Percentiles rank a stretch among this genome's conserved stretches.
Conservation (phyloP, 2,888 invertebrate genomes). For the Diadromus collaris region DNA sequence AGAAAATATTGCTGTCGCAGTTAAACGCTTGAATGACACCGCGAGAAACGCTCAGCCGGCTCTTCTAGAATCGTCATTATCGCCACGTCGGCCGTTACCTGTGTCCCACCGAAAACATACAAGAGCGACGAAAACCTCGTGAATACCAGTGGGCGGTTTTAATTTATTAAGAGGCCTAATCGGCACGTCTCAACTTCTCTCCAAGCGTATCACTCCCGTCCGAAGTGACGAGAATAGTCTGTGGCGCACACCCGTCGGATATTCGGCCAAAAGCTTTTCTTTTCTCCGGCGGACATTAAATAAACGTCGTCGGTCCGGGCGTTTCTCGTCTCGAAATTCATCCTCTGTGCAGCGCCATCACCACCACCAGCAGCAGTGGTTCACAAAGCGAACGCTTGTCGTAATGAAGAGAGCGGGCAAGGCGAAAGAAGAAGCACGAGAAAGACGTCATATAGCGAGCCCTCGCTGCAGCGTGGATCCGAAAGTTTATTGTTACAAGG, state of each 20-base stretch:
- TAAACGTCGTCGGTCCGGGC: slow-evolving; percentile 45
- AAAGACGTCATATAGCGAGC: slow-evolving; percentile 53
- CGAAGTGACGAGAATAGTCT: slow-evolving; percentile 56
- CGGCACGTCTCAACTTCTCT: slow-evolving; percentile 51
- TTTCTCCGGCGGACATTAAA: slow-evolving; percentile 53
- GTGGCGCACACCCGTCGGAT: slow-evolving; percentile 44
- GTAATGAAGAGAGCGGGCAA: slow-evolving; percentile 52
- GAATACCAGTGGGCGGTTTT: slow-evolving; percentile 44
- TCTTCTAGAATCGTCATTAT: slow-evolving; percentile 52
- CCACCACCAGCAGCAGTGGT: slow-evolving; percentile 22
- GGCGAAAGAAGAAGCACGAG: slow-evolving; percentile 49
- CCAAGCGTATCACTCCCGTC: slow-evolving; percentile 37
- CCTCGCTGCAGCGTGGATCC: slow-evolving; percentile 52
- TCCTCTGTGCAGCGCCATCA: slow-evolving; percentile 44
- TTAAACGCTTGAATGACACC: slow-evolving; percentile 49
- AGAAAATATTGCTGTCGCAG: slow-evolving; percentile 52
- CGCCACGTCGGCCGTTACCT: slow-evolving; percentile 28
- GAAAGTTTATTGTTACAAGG: slow-evolving; percentile 73
- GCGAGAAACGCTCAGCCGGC: slow-evolving; percentile 20
- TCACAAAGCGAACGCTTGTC: slow-evolving; percentile 59
- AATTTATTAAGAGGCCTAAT: slow-evolving; percentile 59
- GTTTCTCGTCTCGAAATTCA: slow-evolving; percentile 46
- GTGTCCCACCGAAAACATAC: slow-evolving; percentile 6
- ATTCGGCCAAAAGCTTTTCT: slow-evolving; percentile 44
- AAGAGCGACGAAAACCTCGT: slow-evolving; percentile 40